Base-by-base conservation (phyloP, 2,888 invertebrate species). In the Orthonevra nobilis region DNA sequence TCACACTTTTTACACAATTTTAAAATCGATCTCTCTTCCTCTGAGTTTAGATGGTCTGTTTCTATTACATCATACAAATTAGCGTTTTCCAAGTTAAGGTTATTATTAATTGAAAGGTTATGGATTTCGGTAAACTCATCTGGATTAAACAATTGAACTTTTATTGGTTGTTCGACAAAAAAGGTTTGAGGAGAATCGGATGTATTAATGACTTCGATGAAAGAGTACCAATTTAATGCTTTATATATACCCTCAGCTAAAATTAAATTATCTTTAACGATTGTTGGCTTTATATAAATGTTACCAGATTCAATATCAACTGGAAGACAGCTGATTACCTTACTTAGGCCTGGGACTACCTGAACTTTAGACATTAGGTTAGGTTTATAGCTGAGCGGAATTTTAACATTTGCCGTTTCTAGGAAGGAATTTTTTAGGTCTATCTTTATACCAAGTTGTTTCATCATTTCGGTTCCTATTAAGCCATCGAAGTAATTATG, bases 131-230 rank as follows among this genome's bases (percentile, higher is more conserved):
- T 15, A 38, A 50, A 42, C 6, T 50, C 10, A 15, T 50, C 6
- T 19, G 36, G 10, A 12, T 26, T 23, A 32, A 50, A 42, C 9
- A 40, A 46, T 15, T 40, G 15, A 23, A 19, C 50, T 58, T 77
- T 50, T 32, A 64, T 36, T 15, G 79, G 72, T 46, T 72, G 54
- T 20, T 66, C 61, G 2, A 66, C 19, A 10, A 68, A 5, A 14
- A 66, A 56, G 1, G 14, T 48, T 61, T 68, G 54, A 36, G 19
- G 15, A 10, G n/a, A 6, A 12, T 58, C 14, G n/a, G 44, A 58
- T 9, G 15, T 28, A 58, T 44, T 44, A 6, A 12, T 26, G 52
- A 85, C 84, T 72, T 84, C 81, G 1, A 77, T 58, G 10, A 81
- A 12, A n/a, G 17, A 15, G 20, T 52, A 52, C 66, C 56, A 73